Evolutionary conservation across 2,888 invertebrate genomes (phyloP).

Genomic region (Rhaphigaster nebulosa): DNA sequence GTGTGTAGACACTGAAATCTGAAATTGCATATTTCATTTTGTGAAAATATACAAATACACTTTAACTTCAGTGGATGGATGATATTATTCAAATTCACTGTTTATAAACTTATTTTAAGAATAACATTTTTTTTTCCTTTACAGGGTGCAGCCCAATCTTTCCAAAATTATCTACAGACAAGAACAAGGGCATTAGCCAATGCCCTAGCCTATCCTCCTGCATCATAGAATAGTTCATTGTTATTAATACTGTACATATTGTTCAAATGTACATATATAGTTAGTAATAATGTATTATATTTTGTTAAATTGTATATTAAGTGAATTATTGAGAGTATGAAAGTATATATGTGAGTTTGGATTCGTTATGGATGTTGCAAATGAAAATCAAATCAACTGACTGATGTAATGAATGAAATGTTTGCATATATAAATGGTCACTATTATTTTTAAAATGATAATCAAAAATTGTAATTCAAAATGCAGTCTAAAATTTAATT

Average conservation of each 20-base stretch:
- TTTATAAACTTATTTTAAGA: slow-evolving; percentile 17
- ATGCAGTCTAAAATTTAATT: not conserved
- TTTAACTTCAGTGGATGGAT: too few relatives aligned
- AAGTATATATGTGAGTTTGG: slow-evolving; percentile 37
- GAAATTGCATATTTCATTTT: too few relatives aligned
- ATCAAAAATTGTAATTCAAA: not conserved
- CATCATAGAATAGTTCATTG: slow-evolving; percentile 30
- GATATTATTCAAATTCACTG: too few relatives aligned
- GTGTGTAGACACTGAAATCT: too few relatives aligned
- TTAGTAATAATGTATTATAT: slow-evolving; percentile 34
- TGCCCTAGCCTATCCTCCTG: slow-evolving; percentile 58
- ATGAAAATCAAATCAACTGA: slow-evolving; percentile 40
- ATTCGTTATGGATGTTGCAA: not conserved
- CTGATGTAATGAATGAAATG: not conserved
- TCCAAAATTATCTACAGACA: slow-evolving; percentile 70
- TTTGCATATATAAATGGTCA: not conserved
- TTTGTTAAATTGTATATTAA: slow-evolving; percentile 44
- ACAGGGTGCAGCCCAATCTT: slow-evolving; percentile 81
- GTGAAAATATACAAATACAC: too few relatives aligned
- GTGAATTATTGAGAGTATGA: slow-evolving; percentile 27
- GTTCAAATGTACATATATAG: slow-evolving; percentile 34
- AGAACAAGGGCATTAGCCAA: slow-evolving; percentile 64
- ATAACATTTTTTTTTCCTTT: slow-evolving; percentile 67
- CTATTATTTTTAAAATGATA: slow-evolving; percentile 14
- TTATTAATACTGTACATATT: not conserved